phyloP scores from a whole-genome alignment of 2,888 invertebrate genomes.

The Eilema caniola region DNA sequence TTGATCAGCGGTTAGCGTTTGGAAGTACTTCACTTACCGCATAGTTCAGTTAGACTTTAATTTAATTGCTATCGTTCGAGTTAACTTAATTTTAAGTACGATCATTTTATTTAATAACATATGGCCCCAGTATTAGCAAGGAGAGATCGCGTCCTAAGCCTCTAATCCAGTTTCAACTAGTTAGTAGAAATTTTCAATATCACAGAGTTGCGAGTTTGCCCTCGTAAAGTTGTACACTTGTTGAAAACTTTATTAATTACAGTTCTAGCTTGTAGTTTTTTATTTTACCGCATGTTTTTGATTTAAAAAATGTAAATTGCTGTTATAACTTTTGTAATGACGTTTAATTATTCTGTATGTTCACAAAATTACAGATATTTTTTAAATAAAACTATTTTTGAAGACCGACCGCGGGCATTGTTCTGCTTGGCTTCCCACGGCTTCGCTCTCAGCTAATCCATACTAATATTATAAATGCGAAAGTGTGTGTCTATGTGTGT shows the following conservation, averaged over 20 bases:
- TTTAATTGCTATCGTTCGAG: neutral
- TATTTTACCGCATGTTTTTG: neutral
- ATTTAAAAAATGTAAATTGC: constrained; percentile 5
- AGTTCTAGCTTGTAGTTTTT: neutral
- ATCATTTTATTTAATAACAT: neutral
- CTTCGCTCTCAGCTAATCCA: too few relatives aligned
- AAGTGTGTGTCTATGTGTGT: too few relatives aligned
- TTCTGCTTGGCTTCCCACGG: too few relatives aligned
- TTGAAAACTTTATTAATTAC: constrained; percentile 12
- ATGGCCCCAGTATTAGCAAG: neutral
- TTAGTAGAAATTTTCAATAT: neutral
- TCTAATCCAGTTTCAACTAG: neutral
- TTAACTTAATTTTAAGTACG: neutral
- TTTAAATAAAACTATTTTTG: too few relatives aligned
- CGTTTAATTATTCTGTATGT: constrained; percentile 1
- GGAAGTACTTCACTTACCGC: neutral
- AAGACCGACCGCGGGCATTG: too few relatives aligned
- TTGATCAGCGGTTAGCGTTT: neutral
- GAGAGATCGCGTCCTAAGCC: neutral
- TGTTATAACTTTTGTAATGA: constrained; percentile 9
- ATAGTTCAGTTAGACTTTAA: neutral
- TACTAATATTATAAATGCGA: too few relatives aligned
- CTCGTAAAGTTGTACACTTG: neutral
- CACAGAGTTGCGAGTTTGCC: neutral
- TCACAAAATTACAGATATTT: neutral